Base-by-base conservation (phyloP, 2,888 invertebrate species). In the Ormia ochracea region DNA sequence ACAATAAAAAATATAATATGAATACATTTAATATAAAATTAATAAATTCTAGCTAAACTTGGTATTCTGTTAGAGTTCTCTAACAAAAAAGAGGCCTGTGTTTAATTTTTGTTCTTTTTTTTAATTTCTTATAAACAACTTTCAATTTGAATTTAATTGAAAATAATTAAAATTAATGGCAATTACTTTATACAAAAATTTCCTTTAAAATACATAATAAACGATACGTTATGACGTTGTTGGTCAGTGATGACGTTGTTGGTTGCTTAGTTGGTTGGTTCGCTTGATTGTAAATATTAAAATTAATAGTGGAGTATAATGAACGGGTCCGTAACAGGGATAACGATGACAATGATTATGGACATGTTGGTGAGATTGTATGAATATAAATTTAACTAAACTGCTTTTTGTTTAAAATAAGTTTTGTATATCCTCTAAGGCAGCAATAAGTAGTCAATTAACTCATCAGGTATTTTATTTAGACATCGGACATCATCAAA, bases 401-500 rank as follows among this genome's bases (percentile, higher is more conserved):
- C 63, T 70, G 14, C 41, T 73, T 63, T 58, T 48, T 52, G 10
- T 45, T 31, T 61, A 26, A 45, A 21, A 45, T 21, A 45, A 21
- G 4, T 23, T 52, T n/a, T 43, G 12, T 38, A 33, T 59, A 65
- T 70, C 65, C 61, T 66, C 23, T 78, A 61, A 63, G 68, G 69
- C 58, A 77, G 68, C 72, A 33, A 50, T 48, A 7, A 31, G 12
- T n/a, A 45, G n/a, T 23, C 12, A 28, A 54, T 31, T 45, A 23
- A 48, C 48, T 50, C 52, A 31, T 61, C 45, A 65, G 74, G 59
- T 74, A 69, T 70, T 41, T 78, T 48, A 52, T 45, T 59, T 36
- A 28, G 58, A 43, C 63, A 73, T 63, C 68, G 54, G 38, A 7
- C 28, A 84, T 85, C 73, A 82, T 85, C 87, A 87, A 84, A 87